These are phyloP conservation scores for Lepus oiostolus DNA, from an alignment of 2,797 vertebrate genomes.

Conservation along the genomic window DNA sequence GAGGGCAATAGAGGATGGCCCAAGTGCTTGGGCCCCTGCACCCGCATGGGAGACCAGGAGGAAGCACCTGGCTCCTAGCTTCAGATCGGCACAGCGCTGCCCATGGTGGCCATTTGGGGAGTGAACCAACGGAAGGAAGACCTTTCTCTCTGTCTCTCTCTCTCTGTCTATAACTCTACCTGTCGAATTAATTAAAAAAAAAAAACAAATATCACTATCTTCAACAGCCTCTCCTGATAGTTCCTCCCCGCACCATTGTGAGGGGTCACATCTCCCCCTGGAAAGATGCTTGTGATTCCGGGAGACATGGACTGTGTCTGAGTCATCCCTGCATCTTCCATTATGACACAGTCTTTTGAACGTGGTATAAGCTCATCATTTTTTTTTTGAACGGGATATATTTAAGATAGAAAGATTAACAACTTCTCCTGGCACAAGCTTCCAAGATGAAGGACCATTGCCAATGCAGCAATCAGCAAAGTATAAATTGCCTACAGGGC, in stretches of 20 bases:
- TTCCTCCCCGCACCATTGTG: fast-evolving
- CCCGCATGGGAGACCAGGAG: too few relatives aligned
- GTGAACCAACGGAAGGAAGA: too few relatives aligned
- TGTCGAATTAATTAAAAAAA: too few relatives aligned
- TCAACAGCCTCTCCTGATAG: background rate
- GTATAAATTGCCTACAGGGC: constrained; percentile 63
- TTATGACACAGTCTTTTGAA: background rate
- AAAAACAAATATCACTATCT: background rate
- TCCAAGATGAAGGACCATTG: background rate
- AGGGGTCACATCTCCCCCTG: background rate
- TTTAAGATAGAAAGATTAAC: background rate
- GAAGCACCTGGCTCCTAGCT: too few relatives aligned
- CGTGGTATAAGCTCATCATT: fast-evolving
- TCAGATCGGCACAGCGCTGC: fast-evolving
- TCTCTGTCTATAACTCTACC: too few relatives aligned
- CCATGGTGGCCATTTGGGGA: too few relatives aligned
- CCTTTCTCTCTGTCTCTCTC: too few relatives aligned
- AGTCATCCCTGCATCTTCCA: too few relatives aligned
- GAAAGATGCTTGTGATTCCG: background rate
- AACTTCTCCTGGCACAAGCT: background rate
- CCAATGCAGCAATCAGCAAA: constrained; percentile 61
- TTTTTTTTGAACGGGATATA: background rate
- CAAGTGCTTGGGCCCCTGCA: too few relatives aligned
- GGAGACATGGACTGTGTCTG: background rate
- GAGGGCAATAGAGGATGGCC: too few relatives aligned